Base-by-base conservation (phyloP, 37 sponge, comb jelly and placozoan species). In the Geodia barretti region DNA sequence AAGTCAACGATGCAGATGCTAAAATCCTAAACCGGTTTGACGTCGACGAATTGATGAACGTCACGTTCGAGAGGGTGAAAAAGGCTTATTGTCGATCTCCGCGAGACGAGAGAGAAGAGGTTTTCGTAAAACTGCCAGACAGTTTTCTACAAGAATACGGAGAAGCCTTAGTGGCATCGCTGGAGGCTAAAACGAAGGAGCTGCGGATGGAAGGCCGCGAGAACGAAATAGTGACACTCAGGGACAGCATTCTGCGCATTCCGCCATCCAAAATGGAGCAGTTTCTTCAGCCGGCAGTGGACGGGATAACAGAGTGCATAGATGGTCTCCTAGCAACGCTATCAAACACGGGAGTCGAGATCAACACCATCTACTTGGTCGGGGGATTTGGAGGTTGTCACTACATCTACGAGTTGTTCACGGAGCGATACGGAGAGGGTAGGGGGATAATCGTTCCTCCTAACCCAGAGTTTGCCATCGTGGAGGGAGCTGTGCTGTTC, bases 341-440 rank as follows among this genome's bases (percentile, higher is more conserved):
- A 25, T 26, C 41, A 39, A 78, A 58, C 1, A 24, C 38, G n/a
- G 35, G n/a, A n/a, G n/a, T n/a, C n/a, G n/a, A n/a, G n/a, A n/a
- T 78, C 1, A 35, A 76, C 21, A 59, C 60, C 19, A 66, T 83
- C 3, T 83, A 74, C 28, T 31, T 83, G 17, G 84, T 83, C 8
- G 84, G 84, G n/a, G 84, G 84, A n/a, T 83, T 83, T 83, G 84
- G 84, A 47, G 84, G 84, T 14, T 74, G 76, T 61, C 74, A 32
- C 23, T 83, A 83, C 34, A 25, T 74, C 23, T 75, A 83, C 31
- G 23, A 26, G 68, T 21, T 68, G 28, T n/a, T 78, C 40, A 2
- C 33, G 21, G 21, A 39, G 43, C 29, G 60, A 43, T 68, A 42
- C 64, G 70, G 75, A 20, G 39, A 25, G 28, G 33, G 41, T 14